Percentiles rank a stretch among this genome's conserved stretches.
Conservation (phyloP, 2,797 vertebrate genomes). For the Anguilla anguilla region DNA sequence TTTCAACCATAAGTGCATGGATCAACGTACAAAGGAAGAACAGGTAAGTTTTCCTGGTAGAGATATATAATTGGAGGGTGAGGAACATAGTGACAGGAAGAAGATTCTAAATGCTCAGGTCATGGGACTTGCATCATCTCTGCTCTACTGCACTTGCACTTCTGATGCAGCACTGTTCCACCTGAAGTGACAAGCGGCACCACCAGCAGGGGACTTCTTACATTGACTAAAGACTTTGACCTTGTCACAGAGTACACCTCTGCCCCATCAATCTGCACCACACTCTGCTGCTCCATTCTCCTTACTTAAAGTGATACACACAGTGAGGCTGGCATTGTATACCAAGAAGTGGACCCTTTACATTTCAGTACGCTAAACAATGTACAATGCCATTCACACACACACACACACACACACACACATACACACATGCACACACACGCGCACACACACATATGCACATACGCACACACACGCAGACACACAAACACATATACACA, state of each 20-base stretch:
- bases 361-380: neutral
- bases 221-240: slow-evolving; percentile 57
- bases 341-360: neutral
- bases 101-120: slow-evolving; percentile 56
- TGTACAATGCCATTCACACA: neutral
- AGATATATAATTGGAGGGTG: slow-evolving; percentile 53
- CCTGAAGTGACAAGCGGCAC: slow-evolving; percentile 56
- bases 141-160: slow-evolving; percentile 56
- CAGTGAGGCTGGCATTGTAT: neutral
- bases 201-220: slow-evolving; percentile 45
- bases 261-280: slow-evolving; percentile 46
- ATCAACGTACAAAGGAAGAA: neutral
- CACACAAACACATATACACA: neutral
- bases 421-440: neutral
- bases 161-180: slow-evolving; percentile 36
- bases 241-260: slow-evolving; percentile 45
- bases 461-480: neutral
- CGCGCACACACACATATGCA: neutral
- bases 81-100: slow-evolving; percentile 61
- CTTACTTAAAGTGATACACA: neutral
- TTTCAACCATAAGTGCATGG: neutral
- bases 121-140: slow-evolving; percentile 61
- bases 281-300: slow-evolving; percentile 1
- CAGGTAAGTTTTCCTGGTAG: slow-evolving; percentile 54
- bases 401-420: neutral